These are phyloP conservation scores for Phenacoccus solenopsis DNA, from an alignment of 1,140 invertebrate genomes.

Conservation along the genomic window DNA sequence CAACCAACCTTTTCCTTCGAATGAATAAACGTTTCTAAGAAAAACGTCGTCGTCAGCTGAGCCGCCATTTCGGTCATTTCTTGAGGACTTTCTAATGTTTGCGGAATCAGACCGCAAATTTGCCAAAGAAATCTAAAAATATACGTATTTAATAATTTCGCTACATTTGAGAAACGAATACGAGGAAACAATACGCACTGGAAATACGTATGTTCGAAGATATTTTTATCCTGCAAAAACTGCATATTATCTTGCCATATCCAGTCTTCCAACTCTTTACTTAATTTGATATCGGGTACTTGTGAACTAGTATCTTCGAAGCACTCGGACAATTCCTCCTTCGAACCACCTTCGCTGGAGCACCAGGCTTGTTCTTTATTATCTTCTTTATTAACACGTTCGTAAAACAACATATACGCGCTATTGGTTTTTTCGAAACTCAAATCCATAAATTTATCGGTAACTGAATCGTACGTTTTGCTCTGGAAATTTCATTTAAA, in stretches of 20 bases:
- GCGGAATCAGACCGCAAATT: conserved; percentile 83
- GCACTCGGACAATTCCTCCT: conserved; percentile 21
- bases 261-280: conserved; percentile 72
- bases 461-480: conserved; percentile 90
- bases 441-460: conserved; percentile 93
- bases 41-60: conserved; percentile 82
- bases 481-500: conserved; percentile 55
- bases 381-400: conserved; percentile 38
- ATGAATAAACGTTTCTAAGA: conserved; percentile 92
- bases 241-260: conserved; percentile 94
- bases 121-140: conserved; percentile 86
- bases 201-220: conserved; percentile 90
- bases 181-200: conserved; percentile 46
- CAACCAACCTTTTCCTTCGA: conserved; percentile 77
- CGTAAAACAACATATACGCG: conserved; percentile 95
- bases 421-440: conserved; percentile 95
- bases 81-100: conserved; percentile 62
- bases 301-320: conserved; percentile 23
- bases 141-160: not conserved
- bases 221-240: conserved; percentile 87
- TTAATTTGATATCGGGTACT: conserved; percentile 43
- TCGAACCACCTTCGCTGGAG: conserved; percentile 26
- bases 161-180: not conserved
- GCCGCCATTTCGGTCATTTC: conserved; percentile 74
- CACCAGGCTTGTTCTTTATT: conserved; percentile 19